Percentiles rank a stretch among this genome's conserved stretches.
Evolutionary conservation across 2,888 invertebrate species (phyloP).

Genomic region (Epinotia nisella): DNA sequence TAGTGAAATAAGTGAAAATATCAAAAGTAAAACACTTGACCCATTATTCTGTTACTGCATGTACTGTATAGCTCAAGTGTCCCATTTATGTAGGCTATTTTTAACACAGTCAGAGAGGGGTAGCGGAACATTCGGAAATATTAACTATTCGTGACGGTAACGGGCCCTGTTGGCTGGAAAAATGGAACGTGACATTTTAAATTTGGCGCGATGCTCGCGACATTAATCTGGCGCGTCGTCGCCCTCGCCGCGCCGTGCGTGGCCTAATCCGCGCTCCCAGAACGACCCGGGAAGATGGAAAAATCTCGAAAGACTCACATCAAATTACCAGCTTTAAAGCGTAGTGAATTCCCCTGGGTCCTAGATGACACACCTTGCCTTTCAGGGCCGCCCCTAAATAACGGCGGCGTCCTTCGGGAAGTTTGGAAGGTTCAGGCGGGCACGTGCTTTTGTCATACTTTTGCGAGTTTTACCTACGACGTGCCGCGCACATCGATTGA

Average conservation of each 20-base stretch:
- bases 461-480: slow-evolving; percentile 79
- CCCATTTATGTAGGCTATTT: slow-evolving; percentile 29
- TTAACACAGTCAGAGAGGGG: slow-evolving; percentile 48
- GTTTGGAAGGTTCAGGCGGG: slow-evolving; percentile 76
- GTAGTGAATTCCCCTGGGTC: slow-evolving; percentile 77
- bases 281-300: slow-evolving; percentile 80
- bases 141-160: slow-evolving; percentile 67
- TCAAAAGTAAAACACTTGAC: slow-evolving; percentile 47
- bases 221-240: slow-evolving; percentile 82
- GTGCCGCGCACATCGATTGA: slow-evolving; percentile 79
- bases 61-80: slow-evolving; percentile 17
- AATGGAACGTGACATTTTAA: slow-evolving; percentile 83
- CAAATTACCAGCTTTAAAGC: slow-evolving; percentile 84
- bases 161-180: slow-evolving; percentile 76
- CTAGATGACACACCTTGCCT: slow-evolving; percentile 80
- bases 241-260: slow-evolving; percentile 76
- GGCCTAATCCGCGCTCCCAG: slow-evolving; percentile 79
- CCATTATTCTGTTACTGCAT: slow-evolving; percentile 32
- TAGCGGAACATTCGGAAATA: slow-evolving; percentile 66
- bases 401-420: slow-evolving; percentile 80
- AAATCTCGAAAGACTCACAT: slow-evolving; percentile 83
- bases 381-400: slow-evolving; percentile 80
- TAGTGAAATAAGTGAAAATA: slow-evolving; percentile 53
- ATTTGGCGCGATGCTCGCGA: slow-evolving; percentile 80
- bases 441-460: slow-evolving; percentile 83